Evolutionary conservation across 2,797 vertebrate genomes (phyloP), one percentile per base, ranked within the genome.

Genomic region (Lepus townsendii): DNA sequence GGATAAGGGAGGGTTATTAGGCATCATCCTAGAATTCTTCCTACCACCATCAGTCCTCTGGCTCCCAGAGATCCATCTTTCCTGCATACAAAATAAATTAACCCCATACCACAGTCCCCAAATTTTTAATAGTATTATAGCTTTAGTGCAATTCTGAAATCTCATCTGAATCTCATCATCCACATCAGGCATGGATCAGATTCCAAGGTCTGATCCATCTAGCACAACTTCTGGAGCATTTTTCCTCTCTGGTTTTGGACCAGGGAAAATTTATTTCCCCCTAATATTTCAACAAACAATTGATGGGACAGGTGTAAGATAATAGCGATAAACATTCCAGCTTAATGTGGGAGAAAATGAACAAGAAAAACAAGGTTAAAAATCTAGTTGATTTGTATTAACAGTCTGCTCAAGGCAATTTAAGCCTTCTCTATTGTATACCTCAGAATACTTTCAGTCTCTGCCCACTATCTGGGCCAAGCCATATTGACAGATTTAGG

Each of bases 91-190:
- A 92, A 73, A 69, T 77, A 60, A 47, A 77, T 38, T 78, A 6
- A 83, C 60, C 12, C 32, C 50, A 89, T 26, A n/a, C 32, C 32
- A 72, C n/a, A 42, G 17, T 68, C 35, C 84, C 63, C 35, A 83
- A 30, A 69, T 83, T 89, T 91, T 50, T 87, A 77, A 84, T 54
- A 12, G 24, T 68, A 52, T 79, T 91, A 91, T 12, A 78, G 63
- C 72, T 79, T 83, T 62, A 71, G 50, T 22, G 86, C 68, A 92
- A 63, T 84, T 90, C 85, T 62, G 75, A 84, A 95, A 42, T 30
- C 20, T 85, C 54, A 65, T 63, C 38, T 19, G 42, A 79, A 79
- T 79, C 17, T 69, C 42, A 82, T 69, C n/a, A 87, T 42, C 80
- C 35, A 32, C 78, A 16, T 62, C 47, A 60, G 26, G 10, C 60